Evolutionary conservation across 2,113 vertebrate species (phyloP), one percentile per base, ranked within the genome.

Genomic region (Ptychochromis oligacanthus): DNA sequence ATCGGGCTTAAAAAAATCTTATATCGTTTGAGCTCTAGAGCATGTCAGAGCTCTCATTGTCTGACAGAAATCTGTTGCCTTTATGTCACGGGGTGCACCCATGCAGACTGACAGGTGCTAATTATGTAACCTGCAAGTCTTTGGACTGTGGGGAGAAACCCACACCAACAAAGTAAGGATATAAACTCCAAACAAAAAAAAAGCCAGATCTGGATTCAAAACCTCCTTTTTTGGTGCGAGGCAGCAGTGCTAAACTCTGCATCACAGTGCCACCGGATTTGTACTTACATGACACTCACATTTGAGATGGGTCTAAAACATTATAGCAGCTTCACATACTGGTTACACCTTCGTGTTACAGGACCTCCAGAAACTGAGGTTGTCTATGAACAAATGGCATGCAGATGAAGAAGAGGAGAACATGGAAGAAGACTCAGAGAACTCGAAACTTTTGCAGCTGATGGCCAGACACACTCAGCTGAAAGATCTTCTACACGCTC

Each of bases 391-490:
- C 18, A 77, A 77, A 72, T 60, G 4, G 15, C 8, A 20, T 34
- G 5, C 49, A 43, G 22, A 36, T 12, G 88, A 83, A 38, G 91
- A 83, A 2, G 88, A 90, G 2, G 89, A 85, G 31, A 85, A 78
- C 49, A 83, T 85, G 80, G 86, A 83, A 2, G 78, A 89, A 76
- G 88, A 75, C n/a, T 82, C 81, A 0, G 88, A 86, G 20, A 82
- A 88, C 26, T 75, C 83, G 2, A 36, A 94, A 2, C 61, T 94
- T 4, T 43, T 94, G 57, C 31, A 18, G 18, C 80, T 95, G 85
- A 94, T 91, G 85, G 91, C 91, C 58, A 90, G 84, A 86, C 87
- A 89, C 5, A 84, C 88, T n/a, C 93, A 94, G 11, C 90, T 96
- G 58, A 95, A 88, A 49, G 93, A 95, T 52, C 89, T 94, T 55